Conservation (phyloP, 2,113 vertebrate species). For the Penelope pileata region DNA sequence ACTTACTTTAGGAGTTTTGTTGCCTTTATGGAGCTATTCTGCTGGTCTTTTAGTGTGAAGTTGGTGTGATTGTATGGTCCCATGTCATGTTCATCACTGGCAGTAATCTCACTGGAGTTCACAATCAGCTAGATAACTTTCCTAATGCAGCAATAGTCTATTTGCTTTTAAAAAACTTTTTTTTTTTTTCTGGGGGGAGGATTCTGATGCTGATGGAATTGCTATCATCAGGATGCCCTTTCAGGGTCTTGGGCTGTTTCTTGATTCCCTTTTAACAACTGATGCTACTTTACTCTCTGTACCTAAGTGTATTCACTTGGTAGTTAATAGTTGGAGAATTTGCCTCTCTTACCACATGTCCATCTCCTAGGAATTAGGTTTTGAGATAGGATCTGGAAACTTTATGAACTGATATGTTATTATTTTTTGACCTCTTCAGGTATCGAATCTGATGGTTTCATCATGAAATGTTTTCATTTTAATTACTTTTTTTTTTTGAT, state of each 20-base stretch:
- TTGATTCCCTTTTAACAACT: neutral
- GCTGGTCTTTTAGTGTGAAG: neutral
- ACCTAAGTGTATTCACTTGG: neutral
- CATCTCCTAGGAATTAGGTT: neutral
- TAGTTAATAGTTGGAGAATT: neutral
- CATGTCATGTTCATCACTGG: neutral
- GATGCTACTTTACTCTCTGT: neutral
- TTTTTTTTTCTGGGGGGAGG: too few relatives aligned
- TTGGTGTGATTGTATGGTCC: neutral
- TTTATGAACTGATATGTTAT: neutral
- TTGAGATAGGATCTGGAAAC: neutral
- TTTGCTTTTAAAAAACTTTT: neutral
- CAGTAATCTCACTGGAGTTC: neutral
- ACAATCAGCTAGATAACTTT: neutral
- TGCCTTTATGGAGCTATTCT: neutral
- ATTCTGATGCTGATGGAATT: neutral
- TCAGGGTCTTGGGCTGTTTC: neutral
- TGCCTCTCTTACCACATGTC: neutral
- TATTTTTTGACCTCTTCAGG: neutral
- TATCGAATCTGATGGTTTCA: neutral
- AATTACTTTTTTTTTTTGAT: neutral
- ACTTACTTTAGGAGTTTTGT: neutral
- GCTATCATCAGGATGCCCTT: neutral
- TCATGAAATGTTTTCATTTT: neutral
- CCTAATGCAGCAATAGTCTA: neutral